A percentile compares a stretch with the other conserved stretches of the same genome.
Conservation (phyloP, 2,888 invertebrate species). For the Polydesmus complanatus region DNA sequence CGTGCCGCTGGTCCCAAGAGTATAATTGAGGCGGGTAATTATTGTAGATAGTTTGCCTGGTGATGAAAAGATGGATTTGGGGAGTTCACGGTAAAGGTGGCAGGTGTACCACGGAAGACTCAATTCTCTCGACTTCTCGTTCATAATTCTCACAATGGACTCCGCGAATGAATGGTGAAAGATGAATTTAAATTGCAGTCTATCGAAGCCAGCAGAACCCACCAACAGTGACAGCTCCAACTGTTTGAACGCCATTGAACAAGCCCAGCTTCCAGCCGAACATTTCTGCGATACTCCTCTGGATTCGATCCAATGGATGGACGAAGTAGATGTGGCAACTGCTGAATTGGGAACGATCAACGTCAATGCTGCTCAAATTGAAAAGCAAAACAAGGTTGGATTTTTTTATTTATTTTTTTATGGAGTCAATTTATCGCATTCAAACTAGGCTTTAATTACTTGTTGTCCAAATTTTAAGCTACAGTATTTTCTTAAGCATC, state of each 20-base stretch:
- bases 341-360: conserved; percentile 80
- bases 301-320: conserved; percentile 76
- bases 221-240: conserved; percentile 66
- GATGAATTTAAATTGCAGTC: conserved; percentile 77
- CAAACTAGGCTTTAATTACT: no score
- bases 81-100: no score
- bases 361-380: conserved; percentile 78
- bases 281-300: conserved; percentile 90
- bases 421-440: no score
- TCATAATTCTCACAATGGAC: conserved; percentile 70
- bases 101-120: no score
- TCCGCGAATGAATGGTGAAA: conserved; percentile 86
- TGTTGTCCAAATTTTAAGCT: no score
- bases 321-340: conserved; percentile 83
- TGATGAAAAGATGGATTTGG: no score
- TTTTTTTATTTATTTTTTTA: no score
- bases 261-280: conserved; percentile 85
- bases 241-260: conserved; percentile 78
- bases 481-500: no score
- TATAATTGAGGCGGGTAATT: no score
- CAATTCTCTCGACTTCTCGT: no score
- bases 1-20: no score
- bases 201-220: conserved; percentile 52
- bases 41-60: no score
- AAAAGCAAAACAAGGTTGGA: conserved; percentile 70